Conservation (phyloP, 2,113 vertebrate genomes). For the Zosterops borbonicus region DNA sequence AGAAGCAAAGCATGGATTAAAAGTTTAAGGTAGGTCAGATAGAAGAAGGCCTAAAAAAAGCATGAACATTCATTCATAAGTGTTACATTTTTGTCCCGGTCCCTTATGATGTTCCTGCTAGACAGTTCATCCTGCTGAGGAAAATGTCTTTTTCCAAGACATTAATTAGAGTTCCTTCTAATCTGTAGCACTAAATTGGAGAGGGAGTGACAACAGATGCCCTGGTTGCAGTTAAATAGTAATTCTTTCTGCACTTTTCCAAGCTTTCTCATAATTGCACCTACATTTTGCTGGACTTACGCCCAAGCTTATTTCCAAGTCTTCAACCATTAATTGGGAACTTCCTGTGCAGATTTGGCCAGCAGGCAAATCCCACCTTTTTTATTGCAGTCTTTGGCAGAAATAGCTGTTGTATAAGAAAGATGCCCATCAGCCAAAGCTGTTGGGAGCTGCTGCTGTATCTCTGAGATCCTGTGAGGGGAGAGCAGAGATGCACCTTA, state of each 20-base stretch:
- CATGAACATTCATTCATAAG: background rate
- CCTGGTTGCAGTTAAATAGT: background rate
- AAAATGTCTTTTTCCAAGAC: background rate
- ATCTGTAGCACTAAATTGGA: background rate
- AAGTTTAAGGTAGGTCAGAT: background rate
- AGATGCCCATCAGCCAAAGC: background rate
- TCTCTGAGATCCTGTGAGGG: background rate
- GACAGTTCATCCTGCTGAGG: background rate
- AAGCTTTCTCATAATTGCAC: background rate
- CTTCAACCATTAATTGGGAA: background rate
- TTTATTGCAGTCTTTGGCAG: background rate
- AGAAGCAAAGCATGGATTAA: background rate
- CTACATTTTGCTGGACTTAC: background rate
- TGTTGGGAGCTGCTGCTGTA: background rate
- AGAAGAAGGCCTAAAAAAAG: background rate
- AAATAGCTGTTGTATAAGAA: background rate
- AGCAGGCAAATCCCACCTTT: background rate
- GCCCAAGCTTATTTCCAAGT: background rate
- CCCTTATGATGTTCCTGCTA: background rate
- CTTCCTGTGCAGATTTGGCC: background rate
- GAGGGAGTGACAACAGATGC: background rate
- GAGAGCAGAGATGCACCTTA: background rate
- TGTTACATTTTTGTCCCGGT: background rate
- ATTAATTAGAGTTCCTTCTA: background rate
- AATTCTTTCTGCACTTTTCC: background rate